These are phyloP conservation scores for Drosophila leontia DNA, from an alignment of 1,140 invertebrate species.

Conservation along the genomic window DNA sequence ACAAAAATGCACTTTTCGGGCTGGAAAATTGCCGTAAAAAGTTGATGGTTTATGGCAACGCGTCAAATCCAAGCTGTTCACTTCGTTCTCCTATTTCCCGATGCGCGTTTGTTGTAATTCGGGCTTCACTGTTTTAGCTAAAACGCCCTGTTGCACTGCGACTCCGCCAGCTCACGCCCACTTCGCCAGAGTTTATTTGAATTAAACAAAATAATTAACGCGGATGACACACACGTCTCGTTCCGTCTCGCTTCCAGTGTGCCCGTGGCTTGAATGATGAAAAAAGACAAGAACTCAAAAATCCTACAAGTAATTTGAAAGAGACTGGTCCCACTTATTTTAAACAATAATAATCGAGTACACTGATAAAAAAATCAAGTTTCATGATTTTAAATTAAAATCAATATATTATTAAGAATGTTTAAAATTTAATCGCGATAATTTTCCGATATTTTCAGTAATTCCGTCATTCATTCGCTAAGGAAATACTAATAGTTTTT, in stretches of 20 bases:
- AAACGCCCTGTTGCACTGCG: conserved; percentile 9
- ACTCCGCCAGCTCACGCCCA: conserved; percentile 40
- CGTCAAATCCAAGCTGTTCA: conserved; percentile 3
- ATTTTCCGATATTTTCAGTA: too few relatives aligned
- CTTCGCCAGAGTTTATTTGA: conserved; percentile 45
- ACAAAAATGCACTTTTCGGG: conserved; percentile 51
- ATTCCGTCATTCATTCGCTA: too few relatives aligned
- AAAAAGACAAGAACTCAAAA: neutral
- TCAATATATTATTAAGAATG: too few relatives aligned
- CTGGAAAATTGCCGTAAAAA: conserved; percentile 23
- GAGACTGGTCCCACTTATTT: neutral
- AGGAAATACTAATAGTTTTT: too few relatives aligned
- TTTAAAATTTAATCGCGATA: too few relatives aligned
- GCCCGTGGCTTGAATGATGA: neutral
- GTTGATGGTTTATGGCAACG: conserved; percentile 28
- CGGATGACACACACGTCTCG: conserved; percentile 68
- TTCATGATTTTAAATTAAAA: too few relatives aligned
- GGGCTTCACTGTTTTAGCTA: conserved; percentile 11
- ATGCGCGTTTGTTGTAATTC: neutral
- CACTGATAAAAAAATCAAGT: too few relatives aligned
- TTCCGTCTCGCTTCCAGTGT: conserved; percentile 46
- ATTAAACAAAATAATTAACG: conserved; percentile 72
- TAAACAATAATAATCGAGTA: too few relatives aligned
- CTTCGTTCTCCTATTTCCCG: neutral
- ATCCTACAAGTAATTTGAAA: neutral